These are phyloP conservation scores for Tor tambroides DNA, from an alignment of 2,113 vertebrate genomes.

Conservation along the genomic window DNA sequence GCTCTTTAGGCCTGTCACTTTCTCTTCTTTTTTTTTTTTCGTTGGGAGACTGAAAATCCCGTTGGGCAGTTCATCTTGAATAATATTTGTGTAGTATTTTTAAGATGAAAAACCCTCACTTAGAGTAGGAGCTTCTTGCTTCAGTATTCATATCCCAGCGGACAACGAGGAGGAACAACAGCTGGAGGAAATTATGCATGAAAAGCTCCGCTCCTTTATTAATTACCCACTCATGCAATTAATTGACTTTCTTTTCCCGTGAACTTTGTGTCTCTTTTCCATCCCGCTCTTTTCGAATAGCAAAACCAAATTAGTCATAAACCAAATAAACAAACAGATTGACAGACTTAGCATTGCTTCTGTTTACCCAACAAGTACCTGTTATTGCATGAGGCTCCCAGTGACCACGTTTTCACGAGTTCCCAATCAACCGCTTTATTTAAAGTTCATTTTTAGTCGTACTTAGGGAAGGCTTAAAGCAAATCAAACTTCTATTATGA, in stretches of 20 bases:
- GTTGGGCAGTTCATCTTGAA: conserved; percentile 21
- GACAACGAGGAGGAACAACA: conserved; percentile 69
- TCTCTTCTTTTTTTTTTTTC: background rate
- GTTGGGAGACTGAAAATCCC: conserved; percentile 20
- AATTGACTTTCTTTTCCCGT: conserved; percentile 75
- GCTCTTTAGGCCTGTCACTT: conserved; percentile 41
- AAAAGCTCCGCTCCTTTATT: conserved; percentile 74
- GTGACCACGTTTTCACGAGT: background rate
- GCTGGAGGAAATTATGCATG: conserved; percentile 77
- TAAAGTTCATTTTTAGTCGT: conserved; percentile 13
- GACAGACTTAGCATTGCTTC: conserved; percentile 29
- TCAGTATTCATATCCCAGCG: conserved; percentile 61
- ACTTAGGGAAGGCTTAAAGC: background rate
- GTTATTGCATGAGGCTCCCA: background rate
- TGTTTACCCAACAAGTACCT: conserved; percentile 15
- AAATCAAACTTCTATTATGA: conserved; percentile 4
- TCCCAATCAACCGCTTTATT: background rate
- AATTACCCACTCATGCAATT: conserved; percentile 78
- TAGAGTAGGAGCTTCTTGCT: conserved; percentile 18
- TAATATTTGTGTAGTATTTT: conserved; percentile 48
- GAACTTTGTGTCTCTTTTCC: conserved; percentile 67
- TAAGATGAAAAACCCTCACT: conserved; percentile 16
- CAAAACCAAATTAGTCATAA: conserved; percentile 35
- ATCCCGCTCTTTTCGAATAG: conserved; percentile 44
- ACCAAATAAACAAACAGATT: conserved; percentile 33